Conservation (phyloP, 2,113 vertebrate genomes). For the Pelobates fuscus region DNA sequence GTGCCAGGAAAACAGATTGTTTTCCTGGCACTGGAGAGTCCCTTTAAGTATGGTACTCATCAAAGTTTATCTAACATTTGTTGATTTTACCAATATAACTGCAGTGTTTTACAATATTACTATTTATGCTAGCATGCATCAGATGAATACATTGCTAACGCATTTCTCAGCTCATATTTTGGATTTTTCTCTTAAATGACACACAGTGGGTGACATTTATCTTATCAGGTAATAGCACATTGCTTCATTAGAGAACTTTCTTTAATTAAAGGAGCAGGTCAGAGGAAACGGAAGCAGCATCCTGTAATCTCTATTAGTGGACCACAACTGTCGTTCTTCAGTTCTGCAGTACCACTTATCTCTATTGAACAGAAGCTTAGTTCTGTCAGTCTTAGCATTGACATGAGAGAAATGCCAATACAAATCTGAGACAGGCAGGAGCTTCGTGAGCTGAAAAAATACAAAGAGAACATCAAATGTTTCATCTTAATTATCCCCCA, state of each 20-base stretch:
- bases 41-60: no score
- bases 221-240: conserved; percentile 55
- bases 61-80: no score
- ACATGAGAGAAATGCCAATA: not conserved
- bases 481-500: no score
- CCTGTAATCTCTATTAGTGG: not conserved
- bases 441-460: not conserved
- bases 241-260: conserved; percentile 23
- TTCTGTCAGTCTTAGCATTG: conserved; percentile 5
- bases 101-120: no score
- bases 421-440: not conserved
- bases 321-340: conserved; percentile 13
- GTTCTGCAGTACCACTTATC: not conserved
- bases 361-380: not conserved
- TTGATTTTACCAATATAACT: no score
- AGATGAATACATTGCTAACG: no score
- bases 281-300: not conserved
- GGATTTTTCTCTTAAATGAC: not conserved
- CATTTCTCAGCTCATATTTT: no score
- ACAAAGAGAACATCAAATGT: no score
- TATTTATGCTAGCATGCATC: no score
- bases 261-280: conserved; percentile 55
- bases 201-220: not conserved
- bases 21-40: no score
- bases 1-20: no score